A percentile compares a stretch with the other conserved stretches of the same genome.
Evolutionary conservation across 2,797 vertebrate species (phyloP).

Genomic region (Spondyliosoma cantharus): DNA sequence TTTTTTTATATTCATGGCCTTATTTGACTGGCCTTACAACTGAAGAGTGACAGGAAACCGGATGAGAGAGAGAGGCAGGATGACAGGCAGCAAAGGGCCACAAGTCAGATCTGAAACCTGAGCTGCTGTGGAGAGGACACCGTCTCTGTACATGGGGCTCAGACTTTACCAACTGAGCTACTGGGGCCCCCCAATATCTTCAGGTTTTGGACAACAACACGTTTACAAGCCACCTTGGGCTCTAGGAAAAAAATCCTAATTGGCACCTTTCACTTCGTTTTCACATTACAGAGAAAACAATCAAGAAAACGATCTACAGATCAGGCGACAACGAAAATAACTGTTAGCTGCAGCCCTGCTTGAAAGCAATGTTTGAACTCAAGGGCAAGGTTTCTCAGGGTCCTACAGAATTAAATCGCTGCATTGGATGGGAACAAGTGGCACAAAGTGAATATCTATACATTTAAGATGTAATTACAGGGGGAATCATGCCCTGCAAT

Average conservation of each 20-base stretch:
- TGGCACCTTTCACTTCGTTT: neutral
- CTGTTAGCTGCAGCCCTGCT: neutral
- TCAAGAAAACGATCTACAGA: neutral
- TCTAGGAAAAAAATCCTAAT: neutral
- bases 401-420: neutral
- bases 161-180: too few species aligned
- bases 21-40: too few species aligned
- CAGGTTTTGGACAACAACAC: neutral
- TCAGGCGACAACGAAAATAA: neutral
- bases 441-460: neutral
- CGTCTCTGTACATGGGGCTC: too few species aligned
- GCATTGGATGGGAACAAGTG: neutral
- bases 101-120: too few species aligned
- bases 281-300: neutral
- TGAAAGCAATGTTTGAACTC: neutral
- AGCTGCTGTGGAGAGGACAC: too few species aligned
- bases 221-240: neutral
- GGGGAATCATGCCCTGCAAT: neutral
- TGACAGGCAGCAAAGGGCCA: too few species aligned
- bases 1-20: too few species aligned
- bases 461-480: conserved; percentile 14
- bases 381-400: neutral
- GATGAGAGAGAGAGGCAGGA: too few species aligned
- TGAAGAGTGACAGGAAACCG: too few species aligned
- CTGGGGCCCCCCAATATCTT: neutral